Conservation (phyloP, 2,113 vertebrate genomes). For the Chloroceryle aenea region DNA sequence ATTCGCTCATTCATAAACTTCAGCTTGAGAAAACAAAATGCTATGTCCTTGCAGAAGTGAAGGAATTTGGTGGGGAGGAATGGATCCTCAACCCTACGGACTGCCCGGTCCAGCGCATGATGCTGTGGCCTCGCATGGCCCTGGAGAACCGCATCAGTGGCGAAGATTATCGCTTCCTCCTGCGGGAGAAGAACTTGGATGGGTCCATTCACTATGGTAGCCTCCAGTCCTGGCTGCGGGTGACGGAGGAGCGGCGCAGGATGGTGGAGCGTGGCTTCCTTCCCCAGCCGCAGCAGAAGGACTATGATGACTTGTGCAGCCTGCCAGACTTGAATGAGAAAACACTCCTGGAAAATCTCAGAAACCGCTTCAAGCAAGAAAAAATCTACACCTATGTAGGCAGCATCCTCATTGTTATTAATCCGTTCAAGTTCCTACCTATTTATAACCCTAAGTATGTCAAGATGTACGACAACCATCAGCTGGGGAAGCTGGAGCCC, state of each 20-base stretch:
- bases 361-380: conserved; percentile 94
- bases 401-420: conserved; percentile 97
- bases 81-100: conserved; percentile 98
- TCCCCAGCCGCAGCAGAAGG: conserved; percentile 90
- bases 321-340: conserved; percentile 94
- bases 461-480: conserved; percentile 98
- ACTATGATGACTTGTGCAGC: conserved; percentile 91
- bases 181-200: conserved; percentile 95
- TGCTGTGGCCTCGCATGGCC: conserved; percentile 97
- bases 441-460: conserved; percentile 99
- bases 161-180: conserved; percentile 95
- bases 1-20: conserved; percentile 88
- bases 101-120: conserved; percentile 97
- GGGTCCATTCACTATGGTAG: conserved; percentile 97
- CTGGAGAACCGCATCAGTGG: conserved; percentile 91
- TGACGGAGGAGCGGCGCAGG: conserved; percentile 91
- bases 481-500: conserved; percentile 93
- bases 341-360: conserved; percentile 94
- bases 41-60: conserved; percentile 95
- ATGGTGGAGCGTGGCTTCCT: conserved; percentile 95
- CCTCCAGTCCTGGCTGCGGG: conserved; percentile 94
- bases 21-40: conserved; percentile 92
- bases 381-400: conserved; percentile 98
- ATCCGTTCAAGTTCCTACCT: conserved; percentile 97
- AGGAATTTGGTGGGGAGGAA: conserved; percentile 98